Evolutionary conservation across 1,140 invertebrate genomes (phyloP), one percentile per base, ranked within the genome.

Genomic region (Penaeus indicus): DNA sequence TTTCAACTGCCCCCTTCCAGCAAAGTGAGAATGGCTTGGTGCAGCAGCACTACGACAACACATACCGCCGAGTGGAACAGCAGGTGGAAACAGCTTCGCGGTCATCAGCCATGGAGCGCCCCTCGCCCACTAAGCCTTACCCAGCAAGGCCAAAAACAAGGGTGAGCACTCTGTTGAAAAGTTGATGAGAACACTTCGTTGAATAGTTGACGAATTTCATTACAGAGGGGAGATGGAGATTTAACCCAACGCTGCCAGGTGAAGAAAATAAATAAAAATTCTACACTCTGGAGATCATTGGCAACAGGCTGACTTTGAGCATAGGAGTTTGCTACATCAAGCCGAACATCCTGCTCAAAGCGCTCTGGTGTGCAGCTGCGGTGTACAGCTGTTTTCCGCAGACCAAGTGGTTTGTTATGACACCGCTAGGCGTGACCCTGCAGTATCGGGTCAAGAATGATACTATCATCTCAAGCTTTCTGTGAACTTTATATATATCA

Each of bases 101-200:
- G 11, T 27, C 81, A 25, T 69, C 82, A 27, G 47, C 61, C 11
- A 61, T 79, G 19, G 87, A 88, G 67, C 81, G 87, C 5, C 60
- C 87, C 22, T 88, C 87, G 11, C 87, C 87, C 21, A 88, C 87
- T 62, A 88, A 88, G 60, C 87, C 87, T 47, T 88, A 88, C 38
- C 87, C 87, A 63, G 80, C 81, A 47, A 60, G 87, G 19, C 87
- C 87, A 16, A 88, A 83, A 72, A 88, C 87, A 19, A 60, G 87
- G 82, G 87, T 88, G 54, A 79, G 87, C 54, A 22, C 38, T 42
- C 5, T 61, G 38, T 8, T 42, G 38, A 42, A 42, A 42, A 42
- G 38, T 4, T 47, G 2, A 27, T 4, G 8, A 10, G 19, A 77
- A 27, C 21, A 25, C 19, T 16, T 77, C 5, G 38, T 8, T 42